Conservation (phyloP, 2,113 vertebrate genomes). For the Oncorhynchus clarkii region DNA sequence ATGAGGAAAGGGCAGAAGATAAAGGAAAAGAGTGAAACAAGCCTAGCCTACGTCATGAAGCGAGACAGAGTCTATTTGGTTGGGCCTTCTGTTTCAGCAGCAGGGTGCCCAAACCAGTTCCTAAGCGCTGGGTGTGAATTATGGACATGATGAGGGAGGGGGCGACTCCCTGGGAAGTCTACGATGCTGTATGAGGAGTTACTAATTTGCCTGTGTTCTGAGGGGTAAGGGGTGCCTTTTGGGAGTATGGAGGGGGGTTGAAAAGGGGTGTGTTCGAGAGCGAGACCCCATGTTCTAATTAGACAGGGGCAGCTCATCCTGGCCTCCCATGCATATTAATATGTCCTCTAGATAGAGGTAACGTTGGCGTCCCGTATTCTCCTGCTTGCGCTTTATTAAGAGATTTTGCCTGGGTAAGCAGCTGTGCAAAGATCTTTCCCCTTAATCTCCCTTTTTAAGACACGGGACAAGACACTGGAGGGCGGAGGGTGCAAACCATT, state of each 20-base stretch:
- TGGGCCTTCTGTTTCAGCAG: slow-evolving; percentile 47
- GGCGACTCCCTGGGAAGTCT: slow-evolving; percentile 4
- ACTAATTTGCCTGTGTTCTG: background rate
- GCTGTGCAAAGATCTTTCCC: slow-evolving; percentile 53
- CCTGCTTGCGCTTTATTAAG: slow-evolving; percentile 37
- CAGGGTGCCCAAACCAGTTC: slow-evolving; percentile 49
- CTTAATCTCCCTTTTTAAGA: slow-evolving; percentile 58
- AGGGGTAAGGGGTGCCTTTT: background rate
- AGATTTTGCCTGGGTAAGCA: slow-evolving; percentile 53
- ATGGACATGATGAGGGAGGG: slow-evolving; percentile 23
- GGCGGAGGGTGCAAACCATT: slow-evolving; percentile 32
- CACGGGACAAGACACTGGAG: slow-evolving; percentile 1
- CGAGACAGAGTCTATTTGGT: slow-evolving; percentile 44
- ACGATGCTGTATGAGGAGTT: background rate
- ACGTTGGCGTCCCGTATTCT: slow-evolving; percentile 16
- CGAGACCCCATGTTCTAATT: slow-evolving; percentile 14
- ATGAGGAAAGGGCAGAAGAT: background rate
- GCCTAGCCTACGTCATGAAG: slow-evolving; percentile 38
- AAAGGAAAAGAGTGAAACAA: background rate
- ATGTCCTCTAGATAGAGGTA: slow-evolving; percentile 31
- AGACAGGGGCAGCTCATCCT: slow-evolving; percentile 8
- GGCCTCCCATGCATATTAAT: slow-evolving; percentile 36
- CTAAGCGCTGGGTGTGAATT: slow-evolving; percentile 25
- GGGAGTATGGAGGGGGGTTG: background rate
- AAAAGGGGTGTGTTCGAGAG: slow-evolving; percentile 4